These are phyloP conservation scores for Peromyscus californicus DNA, from an alignment of 2,113 vertebrate genomes.

Conservation along the genomic window DNA sequence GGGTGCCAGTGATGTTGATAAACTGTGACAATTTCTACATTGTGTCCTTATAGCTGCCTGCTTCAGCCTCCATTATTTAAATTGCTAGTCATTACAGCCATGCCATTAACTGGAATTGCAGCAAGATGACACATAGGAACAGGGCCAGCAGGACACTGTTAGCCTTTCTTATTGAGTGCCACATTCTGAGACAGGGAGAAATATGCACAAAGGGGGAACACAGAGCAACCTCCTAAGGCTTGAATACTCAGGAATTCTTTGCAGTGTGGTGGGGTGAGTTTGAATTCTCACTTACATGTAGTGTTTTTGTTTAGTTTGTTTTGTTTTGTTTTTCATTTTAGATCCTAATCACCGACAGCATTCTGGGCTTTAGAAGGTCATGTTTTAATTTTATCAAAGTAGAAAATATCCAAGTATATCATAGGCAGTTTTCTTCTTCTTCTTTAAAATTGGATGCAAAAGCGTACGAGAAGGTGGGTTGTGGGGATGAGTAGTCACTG, in stretches of 20 bases:
- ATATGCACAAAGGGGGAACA: not conserved
- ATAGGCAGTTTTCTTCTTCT: constrained; percentile 38
- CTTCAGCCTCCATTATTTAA: constrained; percentile 81
- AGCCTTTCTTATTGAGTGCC: constrained; percentile 30
- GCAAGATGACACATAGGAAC: constrained; percentile 57
- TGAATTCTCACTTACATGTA: not conserved
- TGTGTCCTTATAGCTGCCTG: constrained; percentile 73
- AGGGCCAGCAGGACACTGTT: constrained; percentile 15
- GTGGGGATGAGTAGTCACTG: not conserved
- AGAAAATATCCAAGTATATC: constrained; percentile 3
- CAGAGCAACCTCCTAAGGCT: not conserved
- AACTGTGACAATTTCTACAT: constrained; percentile 77
- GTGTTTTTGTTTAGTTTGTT: not conserved
- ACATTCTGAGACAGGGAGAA: not conserved
- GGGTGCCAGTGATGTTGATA: constrained; percentile 76
- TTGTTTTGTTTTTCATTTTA: not conserved
- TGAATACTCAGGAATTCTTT: not conserved
- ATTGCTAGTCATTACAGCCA: constrained; percentile 81
- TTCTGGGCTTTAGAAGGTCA: not conserved
- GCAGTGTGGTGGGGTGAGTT: not conserved
- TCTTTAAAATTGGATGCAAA: not conserved
- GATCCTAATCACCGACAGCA: constrained; percentile 33
- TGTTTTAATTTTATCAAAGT: constrained; percentile 13
- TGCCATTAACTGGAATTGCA: constrained; percentile 74
- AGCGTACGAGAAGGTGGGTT: not conserved